Conservation (phyloP, 2,888 invertebrate species). For the Spodoptera littoralis region DNA sequence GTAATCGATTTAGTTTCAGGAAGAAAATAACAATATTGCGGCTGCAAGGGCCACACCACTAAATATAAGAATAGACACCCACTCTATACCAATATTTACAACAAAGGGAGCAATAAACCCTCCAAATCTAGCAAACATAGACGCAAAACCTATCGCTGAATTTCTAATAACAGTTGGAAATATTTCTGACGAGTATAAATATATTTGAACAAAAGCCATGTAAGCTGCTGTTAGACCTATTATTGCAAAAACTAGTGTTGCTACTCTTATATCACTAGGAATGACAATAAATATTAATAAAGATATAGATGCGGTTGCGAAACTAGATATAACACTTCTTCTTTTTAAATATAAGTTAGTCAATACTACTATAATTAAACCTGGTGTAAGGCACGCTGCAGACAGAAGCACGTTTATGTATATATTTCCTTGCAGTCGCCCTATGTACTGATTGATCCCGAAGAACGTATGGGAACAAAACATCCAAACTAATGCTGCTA, state of each 20-base stretch:
- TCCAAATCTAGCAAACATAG: constrained; percentile 91
- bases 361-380: constrained; percentile 71
- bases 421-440: constrained; percentile 92
- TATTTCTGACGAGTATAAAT: constrained; percentile 93
- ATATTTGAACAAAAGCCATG: constrained; percentile 90
- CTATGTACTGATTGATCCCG: constrained; percentile 94
- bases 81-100: constrained; percentile 85
- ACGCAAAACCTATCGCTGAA: constrained; percentile 93
- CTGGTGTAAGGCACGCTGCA: constrained; percentile 78
- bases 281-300: constrained; percentile 77
- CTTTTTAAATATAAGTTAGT: constrained; percentile 74
- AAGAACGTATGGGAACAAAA: constrained; percentile 95
- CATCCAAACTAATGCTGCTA: constrained; percentile 92
- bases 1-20: constrained; percentile 81
- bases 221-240: constrained; percentile 93
- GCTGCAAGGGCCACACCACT: constrained; percentile 74
- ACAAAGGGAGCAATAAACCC: constrained; percentile 92
- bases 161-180: constrained; percentile 94
- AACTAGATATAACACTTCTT: constrained; percentile 73
- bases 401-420: constrained; percentile 94
- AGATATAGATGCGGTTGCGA: constrained; percentile 71
- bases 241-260: constrained; percentile 91
- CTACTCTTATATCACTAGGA: constrained; percentile 65
- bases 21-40: constrained; percentile 74
- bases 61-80: constrained; percentile 79